phyloP scores from a whole-genome alignment of 2,797 vertebrate species.

The Propithecus perrieri region DNA sequence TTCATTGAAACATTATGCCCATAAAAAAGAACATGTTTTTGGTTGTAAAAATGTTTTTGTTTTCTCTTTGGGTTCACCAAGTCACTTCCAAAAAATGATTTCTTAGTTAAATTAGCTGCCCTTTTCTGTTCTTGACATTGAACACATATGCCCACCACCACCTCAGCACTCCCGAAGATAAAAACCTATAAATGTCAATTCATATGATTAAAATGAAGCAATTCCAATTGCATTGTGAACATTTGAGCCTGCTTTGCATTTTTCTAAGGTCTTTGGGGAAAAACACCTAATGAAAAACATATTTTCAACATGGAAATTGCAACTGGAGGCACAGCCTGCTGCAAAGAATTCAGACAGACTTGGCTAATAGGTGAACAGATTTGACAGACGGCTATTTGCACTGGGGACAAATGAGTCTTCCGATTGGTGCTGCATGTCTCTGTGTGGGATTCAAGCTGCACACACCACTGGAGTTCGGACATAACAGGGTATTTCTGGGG shows the following conservation, averaged over 20 bases:
- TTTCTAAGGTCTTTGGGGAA: neutral
- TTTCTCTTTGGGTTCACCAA: neutral
- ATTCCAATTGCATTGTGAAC: neutral
- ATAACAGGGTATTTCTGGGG: neutral
- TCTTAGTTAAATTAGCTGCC: neutral
- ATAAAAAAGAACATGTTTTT: conserved; percentile 29
- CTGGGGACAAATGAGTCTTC: neutral
- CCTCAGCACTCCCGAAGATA: neutral
- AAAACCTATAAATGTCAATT: neutral
- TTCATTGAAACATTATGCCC: neutral
- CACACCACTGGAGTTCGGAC: neutral
- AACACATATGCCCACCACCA: neutral
- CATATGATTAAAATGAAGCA: neutral
- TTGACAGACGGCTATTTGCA: neutral
- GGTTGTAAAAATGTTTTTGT: conserved; percentile 6
- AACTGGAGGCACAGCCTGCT: neutral
- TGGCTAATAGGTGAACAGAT: neutral
- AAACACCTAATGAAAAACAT: neutral
- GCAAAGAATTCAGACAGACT: neutral
- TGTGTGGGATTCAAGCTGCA: neutral
- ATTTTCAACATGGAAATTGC: neutral
- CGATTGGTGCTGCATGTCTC: neutral
- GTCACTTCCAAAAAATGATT: neutral
- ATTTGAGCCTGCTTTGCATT: neutral
- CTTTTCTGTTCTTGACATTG: neutral